Evolutionary conservation across 2,113 vertebrate genomes (phyloP).

Genomic region (Osmerus mordax): DNA sequence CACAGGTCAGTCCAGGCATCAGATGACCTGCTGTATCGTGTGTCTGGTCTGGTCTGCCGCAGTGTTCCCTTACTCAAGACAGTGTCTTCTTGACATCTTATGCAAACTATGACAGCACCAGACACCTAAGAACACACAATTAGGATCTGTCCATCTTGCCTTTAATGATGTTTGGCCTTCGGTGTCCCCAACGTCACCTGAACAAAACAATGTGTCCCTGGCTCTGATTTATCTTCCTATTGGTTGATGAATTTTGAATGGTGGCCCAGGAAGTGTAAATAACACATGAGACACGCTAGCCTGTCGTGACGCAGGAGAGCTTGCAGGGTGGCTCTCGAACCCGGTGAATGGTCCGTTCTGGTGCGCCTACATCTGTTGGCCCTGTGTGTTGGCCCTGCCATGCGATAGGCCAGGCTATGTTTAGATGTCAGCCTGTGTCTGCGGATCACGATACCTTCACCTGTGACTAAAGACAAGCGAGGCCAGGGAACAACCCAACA

Average conservation of each 20-base stretch:
- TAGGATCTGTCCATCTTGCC: slow-evolving; percentile 45
- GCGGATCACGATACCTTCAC: too few relatives aligned
- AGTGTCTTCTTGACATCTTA: slow-evolving; percentile 27
- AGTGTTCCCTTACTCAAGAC: slow-evolving; percentile 18
- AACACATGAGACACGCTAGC: slow-evolving; percentile 65
- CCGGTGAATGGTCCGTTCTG: neutral
- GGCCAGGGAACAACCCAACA: too few relatives aligned
- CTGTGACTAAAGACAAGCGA: too few relatives aligned
- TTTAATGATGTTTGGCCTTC: slow-evolving; percentile 51
- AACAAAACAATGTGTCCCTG: slow-evolving; percentile 40
- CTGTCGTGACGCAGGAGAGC: slow-evolving; percentile 47
- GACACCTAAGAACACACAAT: slow-evolving; percentile 46
- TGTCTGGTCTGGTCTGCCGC: neutral
- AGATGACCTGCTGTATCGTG: neutral
- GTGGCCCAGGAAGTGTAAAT: slow-evolving; percentile 55
- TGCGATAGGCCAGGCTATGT: too few relatives aligned
- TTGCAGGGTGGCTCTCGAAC: slow-evolving; percentile 14
- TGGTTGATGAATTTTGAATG: slow-evolving; percentile 67
- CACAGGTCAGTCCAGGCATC: too few relatives aligned
- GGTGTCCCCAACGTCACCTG: slow-evolving; percentile 37
- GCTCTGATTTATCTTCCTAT: slow-evolving; percentile 41
- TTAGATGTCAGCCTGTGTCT: too few relatives aligned
- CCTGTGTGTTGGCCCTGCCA: too few relatives aligned
- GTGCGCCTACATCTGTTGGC: neutral
- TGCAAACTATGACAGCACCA: slow-evolving; percentile 41